A percentile compares a stretch with the other conserved stretches of the same genome.
These are phyloP conservation scores for Gonioctena quinquepunctata DNA, from an alignment of 1,140 invertebrate genomes.

Conservation along the genomic window DNA sequence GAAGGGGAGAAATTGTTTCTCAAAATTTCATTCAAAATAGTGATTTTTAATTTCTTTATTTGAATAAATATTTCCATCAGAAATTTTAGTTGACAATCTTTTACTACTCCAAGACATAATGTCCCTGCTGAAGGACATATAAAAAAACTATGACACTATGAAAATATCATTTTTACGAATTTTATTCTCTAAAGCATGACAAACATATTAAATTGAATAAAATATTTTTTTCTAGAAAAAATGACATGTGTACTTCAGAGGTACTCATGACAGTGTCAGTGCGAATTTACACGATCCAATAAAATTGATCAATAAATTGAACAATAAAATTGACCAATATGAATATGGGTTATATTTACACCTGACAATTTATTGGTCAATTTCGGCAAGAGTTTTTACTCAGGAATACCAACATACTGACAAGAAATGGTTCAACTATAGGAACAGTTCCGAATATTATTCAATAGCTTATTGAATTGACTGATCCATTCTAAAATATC, in stretches of 20 bases:
- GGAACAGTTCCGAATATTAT: too few species aligned
- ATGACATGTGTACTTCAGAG: conserved; percentile 9
- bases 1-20: conserved; percentile 5
- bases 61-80: conserved; percentile 7
- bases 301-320: too few species aligned
- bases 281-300: too few species aligned
- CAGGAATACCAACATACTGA: too few species aligned
- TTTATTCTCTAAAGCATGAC: background rate
- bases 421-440: too few species aligned
- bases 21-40: conserved; percentile 12
- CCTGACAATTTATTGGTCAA: too few species aligned
- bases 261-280: conserved; percentile 11
- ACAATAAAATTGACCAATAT: too few species aligned
- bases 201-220: conserved; percentile 2
- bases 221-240: conserved; percentile 14
- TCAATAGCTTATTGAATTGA: too few species aligned
- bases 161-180: conserved; percentile 5
- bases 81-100: background rate
- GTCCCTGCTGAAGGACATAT: background rate
- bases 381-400: too few species aligned
- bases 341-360: too few species aligned
- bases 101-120: background rate
- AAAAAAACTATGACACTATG: conserved; percentile 1
- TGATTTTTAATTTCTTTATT: background rate
- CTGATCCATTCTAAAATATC: too few species aligned